Conservation (phyloP, 2,797 vertebrate genomes). For the Trematomus bernacchii region DNA sequence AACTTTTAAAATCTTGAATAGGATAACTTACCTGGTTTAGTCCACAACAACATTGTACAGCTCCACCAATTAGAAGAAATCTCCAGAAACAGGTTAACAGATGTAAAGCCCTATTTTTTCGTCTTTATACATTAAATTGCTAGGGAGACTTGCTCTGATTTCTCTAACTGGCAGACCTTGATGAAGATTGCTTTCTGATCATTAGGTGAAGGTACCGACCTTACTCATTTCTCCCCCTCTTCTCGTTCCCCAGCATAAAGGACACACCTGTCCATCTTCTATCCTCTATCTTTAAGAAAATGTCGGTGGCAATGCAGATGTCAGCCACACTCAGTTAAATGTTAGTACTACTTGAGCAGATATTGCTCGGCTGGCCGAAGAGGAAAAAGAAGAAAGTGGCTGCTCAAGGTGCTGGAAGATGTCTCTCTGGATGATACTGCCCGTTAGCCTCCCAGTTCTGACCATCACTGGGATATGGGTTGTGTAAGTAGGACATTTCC, state of each 20-base stretch:
- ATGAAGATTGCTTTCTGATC: constrained; percentile 18
- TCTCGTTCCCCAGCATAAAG: constrained; percentile 46
- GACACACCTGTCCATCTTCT: constrained; percentile 44
- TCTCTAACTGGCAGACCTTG: not conserved
- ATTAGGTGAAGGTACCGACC: constrained; percentile 11
- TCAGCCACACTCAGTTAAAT: constrained; percentile 79
- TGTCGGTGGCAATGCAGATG: constrained; percentile 54
- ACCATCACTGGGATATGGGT: constrained; percentile 95
- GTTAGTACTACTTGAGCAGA: constrained; percentile 79
- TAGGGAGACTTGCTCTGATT: not conserved
- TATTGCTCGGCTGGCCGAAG: constrained; percentile 81
- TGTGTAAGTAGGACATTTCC: constrained; percentile 86
- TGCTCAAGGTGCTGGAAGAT: constrained; percentile 75
- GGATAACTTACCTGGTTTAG: not conserved
- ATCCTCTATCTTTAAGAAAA: constrained; percentile 39
- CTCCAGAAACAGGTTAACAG: not conserved
- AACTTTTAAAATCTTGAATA: not conserved
- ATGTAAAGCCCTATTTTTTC: not conserved
- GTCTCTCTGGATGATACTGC: constrained; percentile 92
- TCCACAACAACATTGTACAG: not conserved
- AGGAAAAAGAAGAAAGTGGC: constrained; percentile 80
- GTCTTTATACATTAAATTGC: not conserved
- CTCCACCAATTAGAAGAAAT: not conserved
- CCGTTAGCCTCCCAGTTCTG: constrained; percentile 89
- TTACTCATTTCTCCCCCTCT: constrained; percentile 5